Conservation (phyloP, 2,888 invertebrate genomes). For the Coelinius sp. region DNA sequence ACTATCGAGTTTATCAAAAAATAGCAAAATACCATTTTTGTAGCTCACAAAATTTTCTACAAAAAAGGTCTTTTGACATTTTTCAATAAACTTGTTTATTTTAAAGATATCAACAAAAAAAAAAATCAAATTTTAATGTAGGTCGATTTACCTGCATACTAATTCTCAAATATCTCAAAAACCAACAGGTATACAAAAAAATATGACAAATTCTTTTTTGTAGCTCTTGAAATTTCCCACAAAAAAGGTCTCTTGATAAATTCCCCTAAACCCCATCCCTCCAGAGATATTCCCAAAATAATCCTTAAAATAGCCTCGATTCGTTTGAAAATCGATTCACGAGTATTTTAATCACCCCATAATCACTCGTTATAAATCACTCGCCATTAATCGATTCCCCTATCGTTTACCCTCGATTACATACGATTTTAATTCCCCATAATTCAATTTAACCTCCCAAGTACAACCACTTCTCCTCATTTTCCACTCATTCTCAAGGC, state of each 20-base stretch:
- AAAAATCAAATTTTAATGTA: no score
- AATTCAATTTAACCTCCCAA: conserved; percentile 10
- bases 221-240: no score
- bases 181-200: no score
- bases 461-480: neutral
- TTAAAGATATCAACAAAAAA: no score
- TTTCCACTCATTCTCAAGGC: neutral
- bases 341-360: conserved; percentile 52
- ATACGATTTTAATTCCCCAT: neutral
- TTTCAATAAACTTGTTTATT: neutral
- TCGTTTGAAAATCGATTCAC: conserved; percentile 29
- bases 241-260: no score
- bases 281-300: no score
- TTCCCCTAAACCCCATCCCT: no score
- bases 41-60: neutral
- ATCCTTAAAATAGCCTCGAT: no score
- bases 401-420: conserved; percentile 5
- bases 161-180: no score
- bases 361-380: conserved; percentile 54
- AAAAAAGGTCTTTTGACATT: neutral
- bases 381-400: conserved; percentile 1
- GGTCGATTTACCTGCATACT: no score
- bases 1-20: no score
- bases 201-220: no score
- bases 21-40: neutral